Base-by-base conservation (phyloP, 2,888 invertebrate genomes). In the Tachina lurida region DNA sequence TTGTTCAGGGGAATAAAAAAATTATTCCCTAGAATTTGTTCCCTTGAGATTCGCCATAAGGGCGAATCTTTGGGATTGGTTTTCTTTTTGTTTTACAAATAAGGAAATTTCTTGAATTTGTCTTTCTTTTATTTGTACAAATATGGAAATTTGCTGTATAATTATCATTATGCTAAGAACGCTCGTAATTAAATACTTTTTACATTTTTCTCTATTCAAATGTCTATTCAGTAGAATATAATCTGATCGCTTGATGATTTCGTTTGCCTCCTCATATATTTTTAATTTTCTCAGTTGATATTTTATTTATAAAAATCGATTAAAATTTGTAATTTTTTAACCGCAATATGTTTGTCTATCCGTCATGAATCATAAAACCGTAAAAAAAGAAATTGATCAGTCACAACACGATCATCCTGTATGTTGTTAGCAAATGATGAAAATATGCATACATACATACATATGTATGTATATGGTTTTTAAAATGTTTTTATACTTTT, bases 381-480 rank as follows among this genome's bases (percentile, higher is more conserved):
- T 7, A 31, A 12, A 39, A 31, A 7, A 22, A 67, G 31, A 22
- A 41, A 41, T 77, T 68, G 52, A 78, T 70, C 70, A 79, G 68
- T 68, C 60, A 60, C 19, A 77, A 60, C 19, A 62, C 49, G 19
- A 79, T 71, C 49, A 78, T 62, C n/a, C 39, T 63, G 31, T 56
- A 71, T 47, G 31, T 63, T 39, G 31, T 31, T 65, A 54, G 22
- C 19, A 17, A 45, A 56, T 67, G 76, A 47, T 31, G 22, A 47
- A 76, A 31, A 76, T 76, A 31, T 31, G 31, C 7, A 67, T 76
- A 7, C 45, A 22, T 22, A 31, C 4, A 3, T 31, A 4, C 4
- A 4, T 31, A 56, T 67, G 56, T 31, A 3, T 31, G 2, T 31
- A 4, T 31, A 56, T 67, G 56, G 58, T 45, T 62, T 60, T 63